Percentiles rank a stretch among this genome's conserved stretches.
Conservation (phyloP, 2,113 vertebrate species). For the Hepsetus odoe region DNA sequence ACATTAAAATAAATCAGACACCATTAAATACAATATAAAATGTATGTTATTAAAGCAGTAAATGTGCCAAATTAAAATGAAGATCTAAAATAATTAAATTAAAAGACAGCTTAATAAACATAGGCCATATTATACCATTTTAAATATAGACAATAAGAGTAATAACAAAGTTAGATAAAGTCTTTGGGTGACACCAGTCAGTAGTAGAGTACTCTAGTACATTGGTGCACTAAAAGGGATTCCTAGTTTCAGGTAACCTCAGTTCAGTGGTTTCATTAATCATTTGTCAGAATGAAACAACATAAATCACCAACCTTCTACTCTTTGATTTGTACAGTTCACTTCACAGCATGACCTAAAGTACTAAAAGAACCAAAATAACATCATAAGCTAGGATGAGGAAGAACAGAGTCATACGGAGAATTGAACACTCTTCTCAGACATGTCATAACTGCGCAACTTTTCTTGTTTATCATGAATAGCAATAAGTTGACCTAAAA, state of each 20-base stretch:
- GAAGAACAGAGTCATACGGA: neutral
- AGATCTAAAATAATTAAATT: too few species aligned
- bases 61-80: too few species aligned
- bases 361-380: neutral
- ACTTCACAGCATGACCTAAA: neutral
- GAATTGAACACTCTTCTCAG: neutral
- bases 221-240: neutral
- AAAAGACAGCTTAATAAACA: too few species aligned
- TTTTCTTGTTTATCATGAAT: neutral
- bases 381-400: neutral
- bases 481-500: neutral
- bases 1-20: too few species aligned
- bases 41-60: too few species aligned
- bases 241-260: neutral
- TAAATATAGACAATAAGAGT: too few species aligned
- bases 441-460: neutral
- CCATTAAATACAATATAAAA: too few species aligned
- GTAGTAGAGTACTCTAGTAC: neutral
- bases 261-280: conserved; percentile 1
- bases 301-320: neutral
- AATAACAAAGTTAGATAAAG: too few species aligned
- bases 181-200: neutral
- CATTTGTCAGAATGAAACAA: neutral
- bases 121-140: too few species aligned
- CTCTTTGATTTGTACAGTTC: neutral